Conservation (phyloP, 1,140 invertebrate genomes). For the Dinoponera quadriceps region DNA sequence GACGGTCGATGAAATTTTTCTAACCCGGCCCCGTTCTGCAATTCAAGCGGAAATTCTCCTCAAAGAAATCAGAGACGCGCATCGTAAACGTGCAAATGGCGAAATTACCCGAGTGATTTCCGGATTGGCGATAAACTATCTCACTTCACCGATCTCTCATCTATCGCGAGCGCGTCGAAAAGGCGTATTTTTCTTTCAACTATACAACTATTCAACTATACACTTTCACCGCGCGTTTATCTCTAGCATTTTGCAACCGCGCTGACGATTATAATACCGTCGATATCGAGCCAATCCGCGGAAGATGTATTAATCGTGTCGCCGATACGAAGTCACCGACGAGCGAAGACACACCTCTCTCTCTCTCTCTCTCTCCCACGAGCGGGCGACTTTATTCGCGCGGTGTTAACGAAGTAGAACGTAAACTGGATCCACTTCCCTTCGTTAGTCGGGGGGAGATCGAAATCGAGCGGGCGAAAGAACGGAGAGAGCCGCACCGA, state of each 20-base stretch:
- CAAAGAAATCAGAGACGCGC: background rate
- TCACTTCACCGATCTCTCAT: background rate
- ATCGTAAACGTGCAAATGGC: slow-evolving; percentile 38
- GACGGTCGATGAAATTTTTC: too few relatives aligned
- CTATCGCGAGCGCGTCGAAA: background rate
- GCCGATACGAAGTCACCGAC: background rate
- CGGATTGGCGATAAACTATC: slow-evolving; percentile 41
- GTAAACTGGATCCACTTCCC: slow-evolving; percentile 20
- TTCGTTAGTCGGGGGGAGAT: background rate
- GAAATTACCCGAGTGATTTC: slow-evolving; percentile 30
- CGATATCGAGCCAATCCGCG: background rate
- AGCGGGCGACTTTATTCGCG: too few relatives aligned
- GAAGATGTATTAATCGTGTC: background rate
- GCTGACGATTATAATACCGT: background rate
- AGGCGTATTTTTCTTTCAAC: background rate
- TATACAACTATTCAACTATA: slow-evolving; percentile 2
- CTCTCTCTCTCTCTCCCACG: too few relatives aligned
- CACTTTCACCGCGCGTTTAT: background rate
- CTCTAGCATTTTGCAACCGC: background rate
- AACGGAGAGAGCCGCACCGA: too few relatives aligned
- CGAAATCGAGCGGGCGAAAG: too few relatives aligned
- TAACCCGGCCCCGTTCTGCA: too few relatives aligned
- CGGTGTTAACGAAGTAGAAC: background rate
- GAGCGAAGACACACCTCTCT: background rate
- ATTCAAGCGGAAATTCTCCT: background rate